Evolutionary conservation across 2,113 vertebrate species (phyloP).

Genomic region (Epinephelus lanceolatus): DNA sequence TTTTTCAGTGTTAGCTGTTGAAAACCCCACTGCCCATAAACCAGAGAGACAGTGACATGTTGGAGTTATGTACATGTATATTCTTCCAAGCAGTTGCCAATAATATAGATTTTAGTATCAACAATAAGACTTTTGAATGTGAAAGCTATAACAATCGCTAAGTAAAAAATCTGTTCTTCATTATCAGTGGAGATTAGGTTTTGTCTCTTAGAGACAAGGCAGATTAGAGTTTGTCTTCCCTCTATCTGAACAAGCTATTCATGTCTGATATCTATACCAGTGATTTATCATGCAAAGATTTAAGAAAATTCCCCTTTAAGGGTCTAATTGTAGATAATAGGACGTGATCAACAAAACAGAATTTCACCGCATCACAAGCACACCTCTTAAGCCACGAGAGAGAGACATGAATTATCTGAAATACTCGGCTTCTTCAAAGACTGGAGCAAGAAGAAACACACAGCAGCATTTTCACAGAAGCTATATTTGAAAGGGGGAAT

Average conservation of each 20-base stretch:
- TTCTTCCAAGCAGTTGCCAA: not conserved
- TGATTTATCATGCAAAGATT: conserved; percentile 21
- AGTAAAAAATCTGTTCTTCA: not conserved
- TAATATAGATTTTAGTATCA: conserved; percentile 1
- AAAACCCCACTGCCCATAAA: not conserved
- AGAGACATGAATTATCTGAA: conserved; percentile 61
- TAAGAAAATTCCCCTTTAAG: conserved; percentile 22
- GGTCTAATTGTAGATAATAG: conserved; percentile 32
- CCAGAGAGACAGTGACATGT: not conserved
- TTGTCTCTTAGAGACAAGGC: not conserved
- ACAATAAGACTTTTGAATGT: conserved; percentile 2
- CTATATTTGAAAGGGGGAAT: conserved; percentile 71
- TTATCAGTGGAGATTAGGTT: not conserved
- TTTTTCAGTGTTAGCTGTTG: not conserved
- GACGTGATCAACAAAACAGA: conserved; percentile 39
- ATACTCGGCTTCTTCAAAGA: conserved; percentile 63
- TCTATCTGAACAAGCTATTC: not conserved
- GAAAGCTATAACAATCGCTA: not conserved
- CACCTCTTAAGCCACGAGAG: conserved; percentile 56
- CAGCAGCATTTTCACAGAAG: conserved; percentile 63
- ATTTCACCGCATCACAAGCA: conserved; percentile 46
- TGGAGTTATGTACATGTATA: not conserved
- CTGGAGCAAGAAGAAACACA: conserved; percentile 69
- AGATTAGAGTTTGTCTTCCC: conserved; percentile 3
- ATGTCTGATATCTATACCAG: conserved; percentile 6